Evolutionary conservation across 2,113 vertebrate species (phyloP), one percentile per base, ranked within the genome.

Genomic region (Acanthisitta chloris): DNA sequence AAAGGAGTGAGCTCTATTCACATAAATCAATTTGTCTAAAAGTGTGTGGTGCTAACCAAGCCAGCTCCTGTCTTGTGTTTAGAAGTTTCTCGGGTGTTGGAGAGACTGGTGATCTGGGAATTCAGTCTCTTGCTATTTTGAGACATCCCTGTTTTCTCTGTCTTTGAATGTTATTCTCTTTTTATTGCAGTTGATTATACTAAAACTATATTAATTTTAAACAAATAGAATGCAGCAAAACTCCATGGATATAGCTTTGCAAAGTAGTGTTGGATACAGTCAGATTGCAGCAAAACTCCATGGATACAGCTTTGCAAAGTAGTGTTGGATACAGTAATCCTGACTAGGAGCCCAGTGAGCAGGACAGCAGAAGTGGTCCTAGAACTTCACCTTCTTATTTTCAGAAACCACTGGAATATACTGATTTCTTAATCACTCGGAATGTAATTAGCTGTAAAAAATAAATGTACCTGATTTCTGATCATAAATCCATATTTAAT

Each of bases 401-500:
- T 59, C 42, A 65, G 78, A 59, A 73, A 64, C 15, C 69, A 34
- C 59, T 64, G 18, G 14, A 59, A 79, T 85, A 23, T 45, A 3
- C 23, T 21, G 17, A 9, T 20, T 78, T 87, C 72, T 74, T 93
- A 88, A 92, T 67, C 74, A 74, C 38, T 77, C 38, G 38, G 28
- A 69, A 74, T 78, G 46, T 79, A 91, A 86, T 93, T 82, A 95
- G 67, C 83, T 74, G 31, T 72, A 55, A 73, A 66, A 89, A 77
- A 66, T 1, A 29, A 70, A 79, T 21, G 36, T 82, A 78, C 36
- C 82, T 88, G 45, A 84, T 90, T 94, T 90, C 52, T 84, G 79
- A 74, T 94, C 76, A 64, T 71, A 92, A 96, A 65, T 48, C 59
- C 80, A 13, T 46, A 29, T 52, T 89, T 81, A 59, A 94, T 92